A percentile compares a stretch with the other conserved stretches of the same genome.
Evolutionary conservation across 1,140 invertebrate species (phyloP).

Genomic region (Acromyrmex heyeri): DNA sequence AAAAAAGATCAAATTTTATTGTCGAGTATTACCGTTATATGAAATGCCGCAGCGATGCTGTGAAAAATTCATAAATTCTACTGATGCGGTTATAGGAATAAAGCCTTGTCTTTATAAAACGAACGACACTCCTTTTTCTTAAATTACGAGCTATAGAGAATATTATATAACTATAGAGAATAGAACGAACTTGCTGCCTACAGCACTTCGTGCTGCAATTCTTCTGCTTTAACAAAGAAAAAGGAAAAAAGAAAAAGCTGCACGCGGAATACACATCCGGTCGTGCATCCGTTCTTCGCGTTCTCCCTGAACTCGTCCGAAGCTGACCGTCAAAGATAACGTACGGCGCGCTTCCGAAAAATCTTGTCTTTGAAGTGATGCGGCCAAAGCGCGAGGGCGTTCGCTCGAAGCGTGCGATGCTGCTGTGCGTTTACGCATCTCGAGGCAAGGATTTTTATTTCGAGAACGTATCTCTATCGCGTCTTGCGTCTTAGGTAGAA

Average conservation of each 20-base stretch:
- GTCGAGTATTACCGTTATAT: not conserved
- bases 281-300: slow-evolving; percentile 45
- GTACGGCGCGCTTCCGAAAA: slow-evolving; percentile 69
- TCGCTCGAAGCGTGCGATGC: slow-evolving; percentile 1
- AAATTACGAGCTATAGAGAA: not conserved
- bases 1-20: too few relatives aligned
- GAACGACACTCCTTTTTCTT: not conserved
- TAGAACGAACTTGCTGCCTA: not conserved
- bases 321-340: slow-evolving; percentile 55
- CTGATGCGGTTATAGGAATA: not conserved
- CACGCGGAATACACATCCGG: slow-evolving; percentile 49
- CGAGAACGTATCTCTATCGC: slow-evolving; percentile 42
- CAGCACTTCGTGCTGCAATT: not conserved
- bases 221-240: not conserved
- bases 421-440: slow-evolving; percentile 20
- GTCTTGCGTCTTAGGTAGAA: not conserved
- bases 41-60: not conserved
- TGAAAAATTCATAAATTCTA: not conserved
- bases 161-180: not conserved
- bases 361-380: slow-evolving; percentile 75
- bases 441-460: slow-evolving; percentile 54
- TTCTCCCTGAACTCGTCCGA: slow-evolving; percentile 7
- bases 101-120: not conserved
- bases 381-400: slow-evolving; percentile 44
- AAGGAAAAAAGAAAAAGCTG: not conserved